Base-by-base conservation (phyloP, 2,888 invertebrate genomes). In the Spodoptera exigua region DNA sequence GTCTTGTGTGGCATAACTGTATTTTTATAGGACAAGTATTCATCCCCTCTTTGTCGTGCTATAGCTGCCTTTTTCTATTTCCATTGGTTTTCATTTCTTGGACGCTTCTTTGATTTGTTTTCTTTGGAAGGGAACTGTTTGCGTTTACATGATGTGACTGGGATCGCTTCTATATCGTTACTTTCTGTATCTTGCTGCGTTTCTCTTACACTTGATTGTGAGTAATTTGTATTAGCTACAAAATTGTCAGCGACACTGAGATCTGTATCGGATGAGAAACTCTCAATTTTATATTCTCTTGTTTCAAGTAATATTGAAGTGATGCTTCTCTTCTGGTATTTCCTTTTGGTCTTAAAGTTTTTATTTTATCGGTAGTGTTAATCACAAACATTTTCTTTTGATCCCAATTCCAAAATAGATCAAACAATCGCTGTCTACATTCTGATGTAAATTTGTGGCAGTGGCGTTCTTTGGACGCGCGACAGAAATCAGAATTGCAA, bases 11-110 rank as follows among this genome's bases (percentile, higher is more conserved):
- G 63, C 44, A 39, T 45, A 44, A 53, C 48, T 14, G 17, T 39
- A 53, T 53, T 53, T 63, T 63, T 63, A 52, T 63, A 63, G 17
- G 55, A 61, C 17, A 55, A 36, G 37, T 61, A 56, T 56, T 61
- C 56, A 37, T 61, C 56, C 17, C 61, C 65, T 60, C 37, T 53
- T 61, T 21, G 36, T 16, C 65, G 36, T 36, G 65, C 60, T 51
- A 44, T 16, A 49, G 65, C 57, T 57, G 60, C 52, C 16, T 39
- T 21, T 57, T 57, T 65, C 41, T 49, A 61, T 61, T 65, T 65
- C 61, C 61, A 61, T 37, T 40, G 11, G 13, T 59, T 58, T 67
- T 58, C 57, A 62, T 61, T 61, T 47, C 47, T 61, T 40, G 56
- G 56, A 32, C 58, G 62, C 36, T 62, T 62, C 35, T 62, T 62